phyloP scores from a whole-genome alignment of 2,113 vertebrate genomes.

The Motacilla alba region DNA sequence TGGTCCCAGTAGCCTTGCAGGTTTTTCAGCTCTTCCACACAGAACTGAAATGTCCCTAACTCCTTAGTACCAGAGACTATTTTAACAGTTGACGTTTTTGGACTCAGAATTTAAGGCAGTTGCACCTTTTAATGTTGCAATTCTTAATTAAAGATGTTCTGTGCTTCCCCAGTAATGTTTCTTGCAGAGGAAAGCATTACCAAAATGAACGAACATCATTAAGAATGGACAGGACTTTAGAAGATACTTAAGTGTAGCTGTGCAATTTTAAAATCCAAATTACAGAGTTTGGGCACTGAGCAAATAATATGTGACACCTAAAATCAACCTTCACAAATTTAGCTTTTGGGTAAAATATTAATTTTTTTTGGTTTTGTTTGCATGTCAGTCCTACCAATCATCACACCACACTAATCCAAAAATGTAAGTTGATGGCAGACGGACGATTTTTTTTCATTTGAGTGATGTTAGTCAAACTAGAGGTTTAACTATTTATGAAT shows the following conservation, averaged over 20 bases:
- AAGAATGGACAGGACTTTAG: background rate
- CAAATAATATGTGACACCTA: background rate
- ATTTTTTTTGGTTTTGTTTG: background rate
- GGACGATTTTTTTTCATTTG: background rate
- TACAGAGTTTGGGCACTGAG: background rate
- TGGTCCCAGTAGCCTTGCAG: background rate
- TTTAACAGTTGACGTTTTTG: background rate
- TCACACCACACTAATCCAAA: background rate
- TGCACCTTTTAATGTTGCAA: background rate
- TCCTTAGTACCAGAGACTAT: background rate
- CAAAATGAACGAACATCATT: background rate
- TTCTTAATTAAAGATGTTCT: background rate
- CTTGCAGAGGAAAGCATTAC: background rate
- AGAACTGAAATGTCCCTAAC: background rate
- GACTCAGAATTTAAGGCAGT: background rate
- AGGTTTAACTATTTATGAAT: background rate
- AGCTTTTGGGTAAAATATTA: background rate
- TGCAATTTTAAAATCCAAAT: background rate
- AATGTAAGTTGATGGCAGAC: background rate
- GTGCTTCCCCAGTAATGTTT: background rate
- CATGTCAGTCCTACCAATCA: background rate
- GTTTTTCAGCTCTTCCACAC: background rate
- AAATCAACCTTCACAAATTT: background rate
- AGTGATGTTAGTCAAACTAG: background rate
- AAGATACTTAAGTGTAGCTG: background rate